phyloP scores from a whole-genome alignment of 2,888 invertebrate species.

The Agrotis exclamationis region DNA sequence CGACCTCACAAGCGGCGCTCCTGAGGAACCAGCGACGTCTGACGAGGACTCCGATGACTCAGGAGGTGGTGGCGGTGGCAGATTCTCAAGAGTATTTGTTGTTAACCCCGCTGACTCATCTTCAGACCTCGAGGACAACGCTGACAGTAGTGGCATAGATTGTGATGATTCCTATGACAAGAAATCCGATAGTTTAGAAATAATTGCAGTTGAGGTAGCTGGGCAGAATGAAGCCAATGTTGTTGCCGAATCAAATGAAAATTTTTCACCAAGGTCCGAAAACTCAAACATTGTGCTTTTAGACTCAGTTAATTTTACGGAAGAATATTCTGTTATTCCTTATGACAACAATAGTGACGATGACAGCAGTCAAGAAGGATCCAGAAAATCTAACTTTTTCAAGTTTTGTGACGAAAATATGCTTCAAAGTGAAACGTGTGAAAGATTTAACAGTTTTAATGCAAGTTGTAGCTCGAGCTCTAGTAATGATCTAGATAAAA shows the following conservation, averaged over 20 bases:
- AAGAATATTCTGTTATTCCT: constrained; percentile 80
- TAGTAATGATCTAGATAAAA: constrained; percentile 79
- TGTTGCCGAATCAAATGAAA: constrained; percentile 73
- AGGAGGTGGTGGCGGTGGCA: constrained; percentile 90
- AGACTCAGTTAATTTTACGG: constrained; percentile 83
- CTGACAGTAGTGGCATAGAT: constrained; percentile 91
- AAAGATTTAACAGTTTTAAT: constrained; percentile 87
- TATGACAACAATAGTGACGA: constrained; percentile 76
- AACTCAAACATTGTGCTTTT: constrained; percentile 80
- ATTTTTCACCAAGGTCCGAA: constrained; percentile 71
- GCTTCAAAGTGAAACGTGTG: constrained; percentile 87
- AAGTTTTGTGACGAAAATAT: constrained; percentile 86
- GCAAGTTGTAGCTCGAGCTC: constrained; percentile 79
- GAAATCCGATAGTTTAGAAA: constrained; percentile 86
- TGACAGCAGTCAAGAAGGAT: constrained; percentile 72
- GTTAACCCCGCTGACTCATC: constrained; percentile 92
- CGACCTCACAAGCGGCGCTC: constrained; percentile 85
- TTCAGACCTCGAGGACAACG: constrained; percentile 91
- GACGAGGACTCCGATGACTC: constrained; percentile 89
- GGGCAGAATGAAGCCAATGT: constrained; percentile 76
- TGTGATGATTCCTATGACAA: constrained; percentile 92
- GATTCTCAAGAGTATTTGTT: constrained; percentile 93
- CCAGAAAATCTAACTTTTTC: constrained; percentile 75
- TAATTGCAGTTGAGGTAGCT: constrained; percentile 78
- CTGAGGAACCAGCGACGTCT: constrained; percentile 87